A percentile compares a stretch with the other conserved stretches of the same genome.
Evolutionary conservation across 2,888 invertebrate genomes (phyloP).

Genomic region (Dicroscelio sp.): DNA sequence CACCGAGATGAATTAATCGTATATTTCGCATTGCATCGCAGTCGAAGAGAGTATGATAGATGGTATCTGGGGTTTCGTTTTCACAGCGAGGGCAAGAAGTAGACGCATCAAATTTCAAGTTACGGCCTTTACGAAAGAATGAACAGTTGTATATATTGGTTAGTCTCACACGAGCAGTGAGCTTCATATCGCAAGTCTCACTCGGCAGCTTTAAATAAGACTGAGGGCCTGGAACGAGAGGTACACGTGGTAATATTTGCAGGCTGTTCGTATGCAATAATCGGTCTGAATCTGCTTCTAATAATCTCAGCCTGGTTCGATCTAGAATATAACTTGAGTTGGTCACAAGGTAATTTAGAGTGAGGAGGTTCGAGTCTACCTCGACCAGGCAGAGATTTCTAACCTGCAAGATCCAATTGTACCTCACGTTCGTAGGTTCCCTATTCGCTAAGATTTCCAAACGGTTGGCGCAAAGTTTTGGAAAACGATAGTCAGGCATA

Average conservation of each 20-base stretch:
- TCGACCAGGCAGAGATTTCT: background rate
- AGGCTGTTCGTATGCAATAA: background rate
- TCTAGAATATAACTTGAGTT: background rate
- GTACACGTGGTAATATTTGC: background rate
- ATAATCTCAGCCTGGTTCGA: background rate
- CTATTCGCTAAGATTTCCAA: background rate
- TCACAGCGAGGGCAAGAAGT: background rate
- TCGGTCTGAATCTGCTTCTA: background rate
- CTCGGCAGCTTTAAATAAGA: background rate
- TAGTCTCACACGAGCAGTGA: background rate
- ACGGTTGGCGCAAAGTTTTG: background rate
- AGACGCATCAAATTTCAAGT: background rate
- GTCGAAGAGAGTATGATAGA: background rate
- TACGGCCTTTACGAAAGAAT: background rate
- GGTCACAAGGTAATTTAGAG: background rate
- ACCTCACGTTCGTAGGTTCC: background rate
- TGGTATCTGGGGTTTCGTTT: background rate
- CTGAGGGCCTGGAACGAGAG: background rate
- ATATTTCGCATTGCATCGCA: background rate
- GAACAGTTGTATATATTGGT: background rate
- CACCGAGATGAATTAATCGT: background rate
- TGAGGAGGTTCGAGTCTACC: background rate
- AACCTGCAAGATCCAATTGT: constrained; percentile 16
- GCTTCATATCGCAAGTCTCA: background rate
- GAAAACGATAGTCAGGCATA: constrained; percentile 3